phyloP scores from a whole-genome alignment of 1,140 invertebrate species.

The Cydia fagiglandana region DNA sequence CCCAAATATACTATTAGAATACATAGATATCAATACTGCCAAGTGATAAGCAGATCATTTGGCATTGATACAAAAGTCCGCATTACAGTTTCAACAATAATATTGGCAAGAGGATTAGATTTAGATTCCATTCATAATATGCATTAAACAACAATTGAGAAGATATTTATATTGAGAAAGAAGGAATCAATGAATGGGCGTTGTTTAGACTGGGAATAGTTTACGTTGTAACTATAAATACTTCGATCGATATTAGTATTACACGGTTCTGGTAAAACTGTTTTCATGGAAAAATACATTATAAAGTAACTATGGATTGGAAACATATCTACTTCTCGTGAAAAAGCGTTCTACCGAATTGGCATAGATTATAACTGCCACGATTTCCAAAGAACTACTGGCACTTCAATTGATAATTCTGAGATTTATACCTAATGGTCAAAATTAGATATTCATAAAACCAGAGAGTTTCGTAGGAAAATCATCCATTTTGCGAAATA shows the following conservation, averaged over 20 bases:
- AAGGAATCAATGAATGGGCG: constrained; percentile 22
- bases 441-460: background rate
- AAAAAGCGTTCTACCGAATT: background rate
- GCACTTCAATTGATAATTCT: constrained; percentile 5
- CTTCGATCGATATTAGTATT: background rate
- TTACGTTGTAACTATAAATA: constrained; percentile 26
- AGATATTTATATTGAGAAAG: background rate
- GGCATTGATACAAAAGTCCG: background rate
- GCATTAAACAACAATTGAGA: background rate
- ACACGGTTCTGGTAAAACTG: constrained; percentile 5
- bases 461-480: background rate
- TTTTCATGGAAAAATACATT: constrained; percentile 8
- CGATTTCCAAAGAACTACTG: background rate
- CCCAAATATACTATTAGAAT: too few relatives aligned
- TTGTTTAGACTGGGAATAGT: constrained; percentile 9
- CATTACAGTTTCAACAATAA: background rate
- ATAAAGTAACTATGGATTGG: background rate
- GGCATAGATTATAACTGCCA: background rate
- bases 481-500: background rate
- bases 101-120: background rate
- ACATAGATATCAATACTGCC: background rate
- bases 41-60: background rate
- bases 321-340: background rate
- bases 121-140: background rate
- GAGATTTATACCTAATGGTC: background rate